phyloP scores from a whole-genome alignment of 2,888 invertebrate genomes.

The Piscicola geometra region DNA sequence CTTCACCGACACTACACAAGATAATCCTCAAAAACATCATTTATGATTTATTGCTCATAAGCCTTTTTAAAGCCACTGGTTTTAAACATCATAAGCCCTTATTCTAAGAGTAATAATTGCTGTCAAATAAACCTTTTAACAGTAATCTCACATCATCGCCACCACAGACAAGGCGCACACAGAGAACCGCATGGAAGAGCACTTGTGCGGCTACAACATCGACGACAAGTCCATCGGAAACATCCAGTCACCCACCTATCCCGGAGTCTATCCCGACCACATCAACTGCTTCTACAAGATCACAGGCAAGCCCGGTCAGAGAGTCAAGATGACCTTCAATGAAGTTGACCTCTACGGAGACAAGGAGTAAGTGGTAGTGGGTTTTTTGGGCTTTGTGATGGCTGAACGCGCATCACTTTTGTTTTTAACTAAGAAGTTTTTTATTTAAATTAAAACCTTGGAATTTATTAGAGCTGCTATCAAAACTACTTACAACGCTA shows the following conservation, averaged over 20 bases:
- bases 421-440: too few species aligned
- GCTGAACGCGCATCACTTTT: too few species aligned
- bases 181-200: constrained; percentile 23
- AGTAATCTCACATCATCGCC: too few species aligned
- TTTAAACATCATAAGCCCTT: too few species aligned
- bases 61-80: too few species aligned
- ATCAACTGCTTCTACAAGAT: constrained; percentile 77
- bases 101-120: too few species aligned
- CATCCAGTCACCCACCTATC: constrained; percentile 94
- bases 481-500: background rate
- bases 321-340: constrained; percentile 42
- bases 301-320: constrained; percentile 71
- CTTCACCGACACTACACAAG: too few species aligned
- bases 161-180: constrained; percentile 12
- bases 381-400: too few species aligned
- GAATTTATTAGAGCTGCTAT: background rate
- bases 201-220: constrained; percentile 42
- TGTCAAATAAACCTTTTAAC: too few species aligned
- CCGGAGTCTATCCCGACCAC: constrained; percentile 96
- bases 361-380: constrained; percentile 43
- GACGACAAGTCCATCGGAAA: constrained; percentile 61
- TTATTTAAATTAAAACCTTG: background rate
- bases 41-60: too few species aligned
- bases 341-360: constrained; percentile 45
- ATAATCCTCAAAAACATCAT: too few species aligned